These are phyloP conservation scores for Brenthis daphne DNA, from an alignment of 2,888 invertebrate species.

Conservation along the genomic window DNA sequence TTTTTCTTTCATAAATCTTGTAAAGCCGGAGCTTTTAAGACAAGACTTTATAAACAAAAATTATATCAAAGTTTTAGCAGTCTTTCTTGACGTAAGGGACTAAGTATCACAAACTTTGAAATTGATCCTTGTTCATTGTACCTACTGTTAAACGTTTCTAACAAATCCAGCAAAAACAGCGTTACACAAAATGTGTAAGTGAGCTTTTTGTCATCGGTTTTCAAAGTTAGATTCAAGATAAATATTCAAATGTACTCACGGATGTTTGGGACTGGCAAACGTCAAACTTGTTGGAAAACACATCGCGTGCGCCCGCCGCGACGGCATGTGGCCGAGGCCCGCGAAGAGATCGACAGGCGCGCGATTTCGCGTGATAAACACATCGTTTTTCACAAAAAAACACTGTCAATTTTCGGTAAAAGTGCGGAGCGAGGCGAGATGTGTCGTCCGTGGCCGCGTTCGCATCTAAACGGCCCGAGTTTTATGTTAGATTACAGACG, in stretches of 20 bases:
- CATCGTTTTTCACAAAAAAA: slow-evolving; percentile 73
- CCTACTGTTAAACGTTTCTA: neutral
- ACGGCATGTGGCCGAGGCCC: slow-evolving; percentile 61
- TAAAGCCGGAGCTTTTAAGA: too few relatives aligned
- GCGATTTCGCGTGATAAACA: slow-evolving; percentile 69
- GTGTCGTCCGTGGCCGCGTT: slow-evolving; percentile 82
- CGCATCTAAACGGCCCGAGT: slow-evolving; percentile 83
- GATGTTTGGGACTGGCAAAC: slow-evolving; percentile 59
- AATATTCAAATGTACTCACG: slow-evolving; percentile 67
- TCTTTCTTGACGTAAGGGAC: neutral
- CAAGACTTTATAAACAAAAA: too few relatives aligned
- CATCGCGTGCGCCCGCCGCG: slow-evolving; percentile 58
- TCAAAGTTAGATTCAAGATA: slow-evolving; percentile 9
- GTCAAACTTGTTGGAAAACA: slow-evolving; percentile 61
- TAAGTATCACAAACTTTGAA: slow-evolving; percentile 6
- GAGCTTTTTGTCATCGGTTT: slow-evolving; percentile 4
- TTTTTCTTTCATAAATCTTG: too few relatives aligned
- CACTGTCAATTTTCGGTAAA: slow-evolving; percentile 79
- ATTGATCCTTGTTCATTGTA: slow-evolving; percentile 9
- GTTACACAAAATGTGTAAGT: neutral
- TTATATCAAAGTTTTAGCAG: neutral
- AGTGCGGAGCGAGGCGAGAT: slow-evolving; percentile 81
- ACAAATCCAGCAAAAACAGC: neutral
- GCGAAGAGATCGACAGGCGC: slow-evolving; percentile 58
- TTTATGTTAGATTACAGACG: slow-evolving; percentile 83